Percentiles rank a stretch among this genome's conserved stretches.
These are phyloP conservation scores for Papilio machaon DNA, from an alignment of 1,140 invertebrate genomes.

Conservation along the genomic window DNA sequence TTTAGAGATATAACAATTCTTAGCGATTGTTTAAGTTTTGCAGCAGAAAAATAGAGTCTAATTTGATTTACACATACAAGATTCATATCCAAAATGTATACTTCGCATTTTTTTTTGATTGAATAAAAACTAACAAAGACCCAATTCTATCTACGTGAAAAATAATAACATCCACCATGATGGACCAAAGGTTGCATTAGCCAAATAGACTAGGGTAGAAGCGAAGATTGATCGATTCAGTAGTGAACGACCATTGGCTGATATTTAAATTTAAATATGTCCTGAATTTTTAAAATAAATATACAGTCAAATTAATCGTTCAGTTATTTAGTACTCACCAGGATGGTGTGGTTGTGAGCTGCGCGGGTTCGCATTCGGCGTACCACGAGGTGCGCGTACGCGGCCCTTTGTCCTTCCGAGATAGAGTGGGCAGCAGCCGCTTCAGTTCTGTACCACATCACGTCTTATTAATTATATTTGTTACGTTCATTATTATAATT, in stretches of 20 bases:
- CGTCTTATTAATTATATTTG: slow-evolving; percentile 22
- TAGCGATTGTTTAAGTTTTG: too few relatives aligned
- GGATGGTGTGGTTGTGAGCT: slow-evolving; percentile 59
- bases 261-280: background rate
- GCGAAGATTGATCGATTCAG: too few relatives aligned
- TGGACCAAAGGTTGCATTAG: too few relatives aligned
- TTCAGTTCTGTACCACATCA: slow-evolving; percentile 64
- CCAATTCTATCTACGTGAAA: too few relatives aligned
- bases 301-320: background rate
- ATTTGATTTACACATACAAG: too few relatives aligned
- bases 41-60: too few relatives aligned
- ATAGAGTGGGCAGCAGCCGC: slow-evolving; percentile 71
- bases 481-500: background rate
- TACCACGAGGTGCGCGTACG: slow-evolving; percentile 76
- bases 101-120: too few relatives aligned
- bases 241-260: background rate
- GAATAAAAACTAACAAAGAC: too few relatives aligned
- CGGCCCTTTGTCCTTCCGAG: slow-evolving; percentile 72
- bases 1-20: background rate
- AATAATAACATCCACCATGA: too few relatives aligned
- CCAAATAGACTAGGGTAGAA: too few relatives aligned
- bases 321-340: slow-evolving; percentile 59
- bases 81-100: too few relatives aligned
- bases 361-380: slow-evolving; percentile 68
- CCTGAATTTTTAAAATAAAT: background rate